Base-by-base conservation (phyloP, 2,113 vertebrate species). In the Vulpes ferrilata region DNA sequence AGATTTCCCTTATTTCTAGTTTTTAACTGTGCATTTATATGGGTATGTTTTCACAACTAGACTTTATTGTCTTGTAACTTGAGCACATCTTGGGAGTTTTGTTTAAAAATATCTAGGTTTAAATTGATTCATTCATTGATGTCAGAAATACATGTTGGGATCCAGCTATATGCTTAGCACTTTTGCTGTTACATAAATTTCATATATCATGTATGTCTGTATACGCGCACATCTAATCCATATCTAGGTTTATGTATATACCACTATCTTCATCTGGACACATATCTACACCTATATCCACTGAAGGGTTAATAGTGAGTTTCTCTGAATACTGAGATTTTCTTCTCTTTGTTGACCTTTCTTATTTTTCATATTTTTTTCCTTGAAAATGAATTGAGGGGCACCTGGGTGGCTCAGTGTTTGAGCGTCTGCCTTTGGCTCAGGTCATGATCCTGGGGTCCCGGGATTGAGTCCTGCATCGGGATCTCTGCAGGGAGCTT, bases 241-340 rank as follows among this genome's bases (percentile, higher is more conserved):
- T 2, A 80, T 27, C 30, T 20, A 88, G 38, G 3, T 53, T 6
- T 69, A n/a, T 12, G 55, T 38, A 12, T 13, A 12, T 13, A 57
- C 48, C 17, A 93, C 13, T 32, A 78, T 25, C 35, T 82, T 76
- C 43, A 79, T 19, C 38, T 89, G 11, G 25, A 86, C 0, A 57
- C 71, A 16, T 10, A 89, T 17, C 32, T 84, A 91, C 11, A 67
- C 11, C 12, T 69, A 16, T 17, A 71, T 38, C 53, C 30, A 80
- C 27, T 11, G 51, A 95, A 59, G 73, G 3, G 53, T 83, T 76
- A 64, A 65, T 12, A 76, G 60, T 13, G 3, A 92, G 71, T 96
- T 96, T 71, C 57, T 96, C 53, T 94, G 38, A 90, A 84, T 62
- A 90, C 5, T 19, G 16, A 83, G 6, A 92, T 35, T 96, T 71